Conservation (phyloP, 64 coral and sea anemone species). For the Montipora capricornis region DNA sequence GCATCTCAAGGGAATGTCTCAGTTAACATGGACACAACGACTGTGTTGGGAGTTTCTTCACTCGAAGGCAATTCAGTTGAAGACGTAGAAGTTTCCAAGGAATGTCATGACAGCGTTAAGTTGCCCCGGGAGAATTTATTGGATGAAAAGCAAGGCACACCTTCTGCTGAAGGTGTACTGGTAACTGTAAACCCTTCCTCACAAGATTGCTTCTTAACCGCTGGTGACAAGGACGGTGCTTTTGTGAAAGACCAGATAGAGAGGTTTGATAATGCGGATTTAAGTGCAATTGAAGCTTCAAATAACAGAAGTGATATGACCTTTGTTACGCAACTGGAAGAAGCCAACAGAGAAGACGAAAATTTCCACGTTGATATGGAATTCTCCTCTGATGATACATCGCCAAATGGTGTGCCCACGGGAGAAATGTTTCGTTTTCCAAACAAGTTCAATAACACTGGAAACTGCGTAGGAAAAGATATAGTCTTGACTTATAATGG, state of each 20-base stretch:
- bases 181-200: background rate
- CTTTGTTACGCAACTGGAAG: background rate
- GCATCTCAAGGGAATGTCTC: background rate
- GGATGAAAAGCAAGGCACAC: background rate
- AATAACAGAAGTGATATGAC: no score
- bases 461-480: background rate
- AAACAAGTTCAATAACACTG: background rate
- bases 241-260: background rate
- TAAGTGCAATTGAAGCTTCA: background rate
- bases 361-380: background rate
- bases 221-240: background rate
- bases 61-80: background rate
- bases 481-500: no score
- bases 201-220: background rate
- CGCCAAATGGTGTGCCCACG: background rate
- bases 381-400: background rate
- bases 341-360: background rate
- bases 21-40: background rate
- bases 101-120: background rate
- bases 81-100: background rate
- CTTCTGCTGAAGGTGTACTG: background rate
- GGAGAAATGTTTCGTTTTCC: background rate
- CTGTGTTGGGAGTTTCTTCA: background rate
- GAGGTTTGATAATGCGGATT: background rate
- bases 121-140: background rate